Conservation (phyloP, 2,797 vertebrate genomes). For the Eleutherodactylus coqui region DNA sequence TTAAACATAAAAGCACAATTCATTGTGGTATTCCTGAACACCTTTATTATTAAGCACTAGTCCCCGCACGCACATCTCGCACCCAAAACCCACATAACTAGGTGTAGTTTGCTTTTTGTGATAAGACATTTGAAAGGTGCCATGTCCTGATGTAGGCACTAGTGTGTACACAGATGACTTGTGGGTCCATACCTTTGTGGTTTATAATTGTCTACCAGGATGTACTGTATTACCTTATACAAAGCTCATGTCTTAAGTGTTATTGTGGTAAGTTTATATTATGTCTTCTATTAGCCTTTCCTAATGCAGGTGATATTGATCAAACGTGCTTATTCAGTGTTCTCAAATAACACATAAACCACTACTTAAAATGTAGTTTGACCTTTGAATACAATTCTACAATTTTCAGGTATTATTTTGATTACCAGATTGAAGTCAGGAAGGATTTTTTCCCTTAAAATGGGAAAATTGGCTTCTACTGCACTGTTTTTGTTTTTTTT, state of each 20-base stretch:
- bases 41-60: background rate
- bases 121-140: background rate
- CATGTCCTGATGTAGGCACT: background rate
- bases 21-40: background rate
- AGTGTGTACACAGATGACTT: background rate
- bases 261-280: background rate
- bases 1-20: background rate
- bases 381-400: background rate
- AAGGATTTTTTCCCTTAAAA: no score
- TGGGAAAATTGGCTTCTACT: no score
- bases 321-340: background rate
- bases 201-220: background rate
- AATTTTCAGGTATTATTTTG: no score
- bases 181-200: background rate
- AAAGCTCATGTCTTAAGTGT: background rate
- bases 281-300: background rate
- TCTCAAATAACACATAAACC: background rate
- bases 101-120: background rate
- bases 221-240: background rate
- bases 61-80: background rate
- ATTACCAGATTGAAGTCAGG: no score
- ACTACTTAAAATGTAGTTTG: background rate
- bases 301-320: background rate
- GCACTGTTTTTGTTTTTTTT: no score
- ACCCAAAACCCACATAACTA: background rate